Base-by-base conservation (phyloP, 1,140 invertebrate species). In the Stenopsyche tienmushanensis region DNA sequence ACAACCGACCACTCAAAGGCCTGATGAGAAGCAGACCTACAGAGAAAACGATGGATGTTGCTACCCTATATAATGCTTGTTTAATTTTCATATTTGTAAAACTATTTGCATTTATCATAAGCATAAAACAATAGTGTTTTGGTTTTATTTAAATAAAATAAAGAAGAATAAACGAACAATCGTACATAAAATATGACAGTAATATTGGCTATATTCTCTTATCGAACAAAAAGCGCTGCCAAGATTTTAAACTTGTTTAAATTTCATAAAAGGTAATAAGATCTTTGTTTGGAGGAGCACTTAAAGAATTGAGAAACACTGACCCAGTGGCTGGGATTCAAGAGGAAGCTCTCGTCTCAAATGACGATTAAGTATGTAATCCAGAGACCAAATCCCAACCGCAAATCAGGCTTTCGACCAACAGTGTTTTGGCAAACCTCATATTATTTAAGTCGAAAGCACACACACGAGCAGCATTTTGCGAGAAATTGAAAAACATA, bases 301-400 rank as follows among this genome's bases (percentile, higher is more conserved):
- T n/a, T n/a, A n/a, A n/a, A n/a, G n/a, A n/a, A n/a, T n/a, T n/a
- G n/a, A n/a, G n/a, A n/a, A n/a, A n/a, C n/a, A n/a, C n/a, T n/a
- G n/a, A n/a, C n/a, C 29, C 29, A 13, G 29, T 20, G 44, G 10
- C 44, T 47, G 44, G 17, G 44, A 18, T 5, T 49, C 39, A 26
- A 50, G 55, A 62, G 50, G 59, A 21, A 17, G 44, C 60, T 63
- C 62, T 59, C 59, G 65, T 66, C 65, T 66, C 58, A 63, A 67
- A 63, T 67, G 65, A 55, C 65, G 58, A 67, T 67, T 67, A 67
- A 62, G 23, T 47, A 47, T 52, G 25, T 67, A 67, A 67, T 67
- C 65, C 65, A 44, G 15, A 44, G 59, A 62, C 62, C 52, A 53
- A 47, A 67, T 62, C 65, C 59, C 52, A 24, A 24, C 49, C 29